Evolutionary conservation across 2,113 vertebrate genomes (phyloP).

Genomic region (Myanophis thanlyinensis): DNA sequence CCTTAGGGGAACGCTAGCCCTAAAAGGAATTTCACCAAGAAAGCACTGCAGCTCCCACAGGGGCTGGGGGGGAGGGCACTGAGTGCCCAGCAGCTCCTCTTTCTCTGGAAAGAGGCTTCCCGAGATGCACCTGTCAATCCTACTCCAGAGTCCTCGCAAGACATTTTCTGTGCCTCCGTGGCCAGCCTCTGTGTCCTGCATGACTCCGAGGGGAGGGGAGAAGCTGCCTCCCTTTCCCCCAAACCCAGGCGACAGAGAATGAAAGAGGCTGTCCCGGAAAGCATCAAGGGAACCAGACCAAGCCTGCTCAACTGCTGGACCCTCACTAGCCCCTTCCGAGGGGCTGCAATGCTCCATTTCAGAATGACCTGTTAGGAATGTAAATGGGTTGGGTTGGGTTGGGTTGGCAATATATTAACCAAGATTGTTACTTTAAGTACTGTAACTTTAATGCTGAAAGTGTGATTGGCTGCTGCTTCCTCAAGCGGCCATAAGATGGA

Average conservation of each 20-base stretch:
- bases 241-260: too few species aligned
- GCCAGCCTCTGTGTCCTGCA: not conserved
- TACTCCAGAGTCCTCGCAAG: not conserved
- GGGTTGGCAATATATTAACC: too few species aligned
- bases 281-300: not conserved
- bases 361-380: too few species aligned
- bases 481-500: too few species aligned
- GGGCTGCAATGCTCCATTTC: not conserved
- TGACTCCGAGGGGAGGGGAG: not conserved
- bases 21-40: not conserved
- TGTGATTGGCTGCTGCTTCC: too few species aligned
- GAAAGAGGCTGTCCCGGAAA: not conserved
- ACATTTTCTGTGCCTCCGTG: not conserved
- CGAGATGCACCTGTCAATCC: not conserved
- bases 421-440: too few species aligned
- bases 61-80: not conserved
- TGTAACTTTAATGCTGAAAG: too few species aligned
- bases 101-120: not conserved
- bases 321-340: not conserved
- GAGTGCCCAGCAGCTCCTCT: not conserved
- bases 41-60: not conserved
- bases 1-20: not conserved
- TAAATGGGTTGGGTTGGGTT: too few species aligned
- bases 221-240: not conserved
- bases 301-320: not conserved